phyloP scores from a whole-genome alignment of 1,140 invertebrate species.

The Nasonia vitripennis region DNA sequence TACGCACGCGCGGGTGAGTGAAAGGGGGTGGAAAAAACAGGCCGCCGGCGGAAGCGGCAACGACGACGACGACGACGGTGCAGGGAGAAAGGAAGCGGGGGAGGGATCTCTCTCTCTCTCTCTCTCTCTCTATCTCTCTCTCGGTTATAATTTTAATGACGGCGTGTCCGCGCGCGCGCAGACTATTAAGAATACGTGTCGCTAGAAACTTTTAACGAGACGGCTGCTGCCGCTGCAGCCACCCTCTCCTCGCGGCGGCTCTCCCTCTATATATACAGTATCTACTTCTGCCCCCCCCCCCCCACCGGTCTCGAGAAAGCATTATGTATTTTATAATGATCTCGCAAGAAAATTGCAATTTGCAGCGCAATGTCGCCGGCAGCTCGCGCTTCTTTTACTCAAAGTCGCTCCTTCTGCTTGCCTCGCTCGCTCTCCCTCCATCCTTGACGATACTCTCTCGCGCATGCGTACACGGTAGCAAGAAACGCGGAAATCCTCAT shows the following conservation, averaged over 20 bases:
- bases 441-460: background rate
- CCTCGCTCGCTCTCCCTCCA: background rate
- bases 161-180: constrained; percentile 72
- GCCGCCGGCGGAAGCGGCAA: background rate
- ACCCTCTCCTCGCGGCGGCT: background rate
- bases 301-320: constrained; percentile 50
- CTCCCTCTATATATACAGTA: background rate
- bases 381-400: constrained; percentile 39
- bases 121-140: no score
- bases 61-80: constrained; percentile 30
- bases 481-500: no score
- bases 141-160: constrained; percentile 76
- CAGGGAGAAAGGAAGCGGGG: constrained; percentile 40
- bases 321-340: constrained; percentile 75
- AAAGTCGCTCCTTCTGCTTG: background rate
- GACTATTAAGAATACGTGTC: constrained; percentile 76
- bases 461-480: no score
- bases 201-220: constrained; percentile 77
- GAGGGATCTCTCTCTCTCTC: background rate
- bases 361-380: constrained; percentile 65
- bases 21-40: constrained; percentile 56
- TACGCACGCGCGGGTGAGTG: constrained; percentile 51
- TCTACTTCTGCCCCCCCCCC: background rate
- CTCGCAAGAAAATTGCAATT: constrained; percentile 74
- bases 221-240: constrained; percentile 56